phyloP scores from a whole-genome alignment of 2,797 vertebrate genomes.

The Lithobates pipiens region DNA sequence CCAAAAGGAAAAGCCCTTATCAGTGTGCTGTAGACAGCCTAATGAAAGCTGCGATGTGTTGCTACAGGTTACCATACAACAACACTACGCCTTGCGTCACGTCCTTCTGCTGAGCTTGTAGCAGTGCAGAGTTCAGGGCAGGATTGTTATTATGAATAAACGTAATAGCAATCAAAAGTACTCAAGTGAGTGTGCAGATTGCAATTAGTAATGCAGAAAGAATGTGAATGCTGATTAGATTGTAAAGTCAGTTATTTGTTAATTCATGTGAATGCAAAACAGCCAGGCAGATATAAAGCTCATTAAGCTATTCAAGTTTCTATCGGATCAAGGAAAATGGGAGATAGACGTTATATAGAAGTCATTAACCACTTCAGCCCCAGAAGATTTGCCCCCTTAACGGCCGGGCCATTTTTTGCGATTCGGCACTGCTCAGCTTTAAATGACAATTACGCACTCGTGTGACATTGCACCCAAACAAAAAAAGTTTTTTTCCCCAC shows the following conservation, averaged over 20 bases:
- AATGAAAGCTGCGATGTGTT: background rate
- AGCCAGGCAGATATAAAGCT: background rate
- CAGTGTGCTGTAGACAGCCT: too few relatives aligned
- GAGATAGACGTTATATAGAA: background rate
- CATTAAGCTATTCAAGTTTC: background rate
- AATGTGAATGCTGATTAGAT: conserved; percentile 43
- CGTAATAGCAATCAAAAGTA: conserved; percentile 24
- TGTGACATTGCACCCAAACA: too few relatives aligned
- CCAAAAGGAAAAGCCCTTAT: too few relatives aligned
- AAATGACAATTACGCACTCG: too few relatives aligned
- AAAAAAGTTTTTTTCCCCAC: too few relatives aligned
- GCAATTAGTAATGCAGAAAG: conserved; percentile 44
- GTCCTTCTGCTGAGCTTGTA: background rate
- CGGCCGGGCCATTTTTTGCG: too few relatives aligned
- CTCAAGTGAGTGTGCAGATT: conserved; percentile 26
- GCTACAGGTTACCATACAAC: background rate
- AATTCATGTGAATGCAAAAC: conserved; percentile 21
- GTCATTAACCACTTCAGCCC: too few relatives aligned
- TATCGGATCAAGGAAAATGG: background rate
- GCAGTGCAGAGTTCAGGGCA: conserved; percentile 8
- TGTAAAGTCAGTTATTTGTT: conserved; percentile 37
- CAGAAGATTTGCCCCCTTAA: too few relatives aligned
- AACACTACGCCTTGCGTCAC: background rate
- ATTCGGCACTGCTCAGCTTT: too few relatives aligned
- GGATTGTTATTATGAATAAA: background rate